A percentile compares a stretch with the other conserved stretches of the same genome.
Conservation (phyloP, 2,113 vertebrate species). For the Ia io region DNA sequence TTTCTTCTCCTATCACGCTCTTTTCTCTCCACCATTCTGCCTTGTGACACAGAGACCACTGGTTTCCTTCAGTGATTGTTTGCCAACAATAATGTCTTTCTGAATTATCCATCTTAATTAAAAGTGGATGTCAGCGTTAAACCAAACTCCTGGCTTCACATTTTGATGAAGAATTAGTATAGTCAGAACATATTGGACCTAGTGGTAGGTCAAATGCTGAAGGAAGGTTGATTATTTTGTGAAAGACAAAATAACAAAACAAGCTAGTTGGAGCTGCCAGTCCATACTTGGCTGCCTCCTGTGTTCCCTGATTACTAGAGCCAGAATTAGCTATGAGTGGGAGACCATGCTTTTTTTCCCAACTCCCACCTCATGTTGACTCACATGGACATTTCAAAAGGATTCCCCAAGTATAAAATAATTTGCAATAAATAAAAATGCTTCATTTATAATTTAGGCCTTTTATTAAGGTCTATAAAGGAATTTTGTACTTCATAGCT, state of each 20-base stretch:
- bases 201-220: conserved; percentile 44
- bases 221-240: conserved; percentile 50
- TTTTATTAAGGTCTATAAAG: conserved; percentile 55
- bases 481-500: conserved; percentile 43
- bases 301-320: conserved; percentile 51
- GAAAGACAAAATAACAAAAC: conserved; percentile 40
- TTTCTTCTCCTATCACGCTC: not conserved
- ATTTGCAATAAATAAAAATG: conserved; percentile 52
- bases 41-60: not conserved
- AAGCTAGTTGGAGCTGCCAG: conserved; percentile 38
- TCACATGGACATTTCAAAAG: conserved; percentile 56
- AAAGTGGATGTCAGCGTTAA: conserved; percentile 42
- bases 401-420: conserved; percentile 51
- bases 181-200: conserved; percentile 2
- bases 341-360: conserved; percentile 48
- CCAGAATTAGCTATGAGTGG: conserved; percentile 68
- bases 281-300: conserved; percentile 57
- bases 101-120: conserved; percentile 61
- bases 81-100: conserved; percentile 31
- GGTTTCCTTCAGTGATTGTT: conserved; percentile 31
- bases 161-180: conserved; percentile 63
- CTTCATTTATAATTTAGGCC: conserved; percentile 56
- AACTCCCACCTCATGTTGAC: conserved; percentile 31
- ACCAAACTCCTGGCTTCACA: conserved; percentile 24
- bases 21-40: not conserved